Evolutionary conservation across 1,140 invertebrate genomes (phyloP), one percentile per base, ranked within the genome.

Genomic region (Amphibalanus amphitrite): DNA sequence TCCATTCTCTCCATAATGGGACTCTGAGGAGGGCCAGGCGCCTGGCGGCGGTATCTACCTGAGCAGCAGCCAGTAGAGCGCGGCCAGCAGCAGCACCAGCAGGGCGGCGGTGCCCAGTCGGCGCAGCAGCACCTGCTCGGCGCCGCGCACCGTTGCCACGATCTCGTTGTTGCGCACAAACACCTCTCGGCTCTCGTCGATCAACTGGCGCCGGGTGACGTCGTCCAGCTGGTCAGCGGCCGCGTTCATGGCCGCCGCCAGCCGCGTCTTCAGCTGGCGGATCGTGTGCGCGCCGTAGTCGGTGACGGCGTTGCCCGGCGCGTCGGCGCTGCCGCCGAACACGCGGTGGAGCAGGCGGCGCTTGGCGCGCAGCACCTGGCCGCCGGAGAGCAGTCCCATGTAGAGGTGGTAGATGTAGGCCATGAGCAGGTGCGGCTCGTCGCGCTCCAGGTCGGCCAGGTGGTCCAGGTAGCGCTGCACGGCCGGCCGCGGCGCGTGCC

Each of bases 381-480:
- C 90, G 28, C 89, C 90, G 29, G 89, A 90, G 28, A 91, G 78
- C 29, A 91, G 78, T 0, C 89, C 90, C 85, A 92, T 86, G 75
- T 91, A 91, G 74, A 91, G 79, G 78, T 92, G 90, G 78, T 90
- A 92, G 38, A 90, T 85, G 79, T 90, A 92, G 0, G 89, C 88
- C 76, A 90, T 83, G 8, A 92, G 77, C 0, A 89, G 76, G 67
- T 83, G 80, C 0, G 89, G 87, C 73, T 87, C 85, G 3, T 86
- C 84, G 73, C 84, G 81, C 76, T 90, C 86, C 15, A 91, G 78
- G 70, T 85, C 81, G 72, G 85, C 79, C 67, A 92, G 79, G 76
- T 89, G 87, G 30, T 85, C 82, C 25, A 91, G 75, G 78, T 91
- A 92, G 67, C 86, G 85, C 17, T 82, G 75, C 1, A 85, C 89